Base-by-base conservation (phyloP, 2,888 invertebrate species). In the Unio pictorum region DNA sequence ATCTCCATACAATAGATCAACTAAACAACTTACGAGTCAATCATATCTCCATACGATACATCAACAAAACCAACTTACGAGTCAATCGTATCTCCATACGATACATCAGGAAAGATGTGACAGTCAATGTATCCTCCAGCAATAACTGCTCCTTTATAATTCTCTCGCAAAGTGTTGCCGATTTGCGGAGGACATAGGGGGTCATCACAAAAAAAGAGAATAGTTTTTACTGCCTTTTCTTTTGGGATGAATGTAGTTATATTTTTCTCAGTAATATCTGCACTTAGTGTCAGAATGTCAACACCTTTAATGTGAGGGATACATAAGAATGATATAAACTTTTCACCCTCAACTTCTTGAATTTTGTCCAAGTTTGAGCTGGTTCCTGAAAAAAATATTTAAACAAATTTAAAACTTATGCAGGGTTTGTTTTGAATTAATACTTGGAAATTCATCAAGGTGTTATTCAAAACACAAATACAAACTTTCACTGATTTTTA, bases 51-150 rank as follows among this genome's bases (percentile, higher is more conserved):
- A 28, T 57, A 30, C 61, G 26, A 23, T 59, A 64, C 62, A 67
- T 66, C 65, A 45, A 45, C 15, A 45, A 45, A 15, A 45, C 45
- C 45, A 45, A 45, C 45, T 11, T 45, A 60, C 57, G 23, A 23
- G 54, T 34, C 34, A 34, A 61, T 60, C 55, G 30, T 54, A n/a
- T 55, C 45, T 61, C 20, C n/a, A 30, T 34, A 23, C 34, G 26
- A 20, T 59, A 64, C 61, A 67, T 66, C 65, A 34, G 58, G 28
- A 69, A 45, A 28, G 64, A 75, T 68, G 4, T 83, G 66, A 62
- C 74, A 75, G 65, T 85, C 84, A 26, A 86, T 83, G 76, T 80
- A 82, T 55, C 84, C 86, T 2, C 86, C 86, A 28, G 84, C 85
- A 20, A 86, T 64, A 7, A 84, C 71, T 20, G 80, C 72, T 55